These are phyloP conservation scores for Aphidoletes aphidimyza DNA, from an alignment of 2,888 invertebrate genomes.

Conservation along the genomic window DNA sequence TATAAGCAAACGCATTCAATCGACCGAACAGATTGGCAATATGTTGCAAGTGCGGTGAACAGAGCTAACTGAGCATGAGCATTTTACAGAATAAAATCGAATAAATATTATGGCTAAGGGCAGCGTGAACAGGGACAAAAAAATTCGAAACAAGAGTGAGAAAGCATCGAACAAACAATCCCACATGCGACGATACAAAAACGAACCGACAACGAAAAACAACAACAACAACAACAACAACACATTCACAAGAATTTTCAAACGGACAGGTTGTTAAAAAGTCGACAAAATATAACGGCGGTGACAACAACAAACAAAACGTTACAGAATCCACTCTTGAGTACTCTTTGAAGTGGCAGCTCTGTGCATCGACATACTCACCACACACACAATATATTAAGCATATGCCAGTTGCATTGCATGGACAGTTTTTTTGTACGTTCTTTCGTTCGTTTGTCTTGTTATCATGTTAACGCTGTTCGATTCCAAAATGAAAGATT, in stretches of 20 bases:
- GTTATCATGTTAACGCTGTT: no score
- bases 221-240: no score
- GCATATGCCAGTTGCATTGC: not conserved
- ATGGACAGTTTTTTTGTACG: no score
- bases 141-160: not conserved
- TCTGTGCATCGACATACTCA: not conserved
- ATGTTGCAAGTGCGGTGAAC: not conserved
- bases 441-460: no score
- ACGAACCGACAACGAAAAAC: not conserved
- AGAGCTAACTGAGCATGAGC: conserved; percentile 24
- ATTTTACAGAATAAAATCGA: not conserved
- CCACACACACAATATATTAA: not conserved
- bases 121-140: not conserved
- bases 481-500: no score
- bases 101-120: not conserved
- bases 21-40: not conserved
- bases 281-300: conserved; percentile 14
- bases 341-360: conserved; percentile 2
- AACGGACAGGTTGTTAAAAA: conserved; percentile 36
- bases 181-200: not conserved
- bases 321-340: conserved; percentile 8
- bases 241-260: not conserved
- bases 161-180: not conserved
- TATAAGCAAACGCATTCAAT: not conserved
- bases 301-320: conserved; percentile 23